A percentile compares a stretch with the other conserved stretches of the same genome.
phyloP scores from a whole-genome alignment of 1,140 invertebrate species.

The Drosophila trapezifrons region DNA sequence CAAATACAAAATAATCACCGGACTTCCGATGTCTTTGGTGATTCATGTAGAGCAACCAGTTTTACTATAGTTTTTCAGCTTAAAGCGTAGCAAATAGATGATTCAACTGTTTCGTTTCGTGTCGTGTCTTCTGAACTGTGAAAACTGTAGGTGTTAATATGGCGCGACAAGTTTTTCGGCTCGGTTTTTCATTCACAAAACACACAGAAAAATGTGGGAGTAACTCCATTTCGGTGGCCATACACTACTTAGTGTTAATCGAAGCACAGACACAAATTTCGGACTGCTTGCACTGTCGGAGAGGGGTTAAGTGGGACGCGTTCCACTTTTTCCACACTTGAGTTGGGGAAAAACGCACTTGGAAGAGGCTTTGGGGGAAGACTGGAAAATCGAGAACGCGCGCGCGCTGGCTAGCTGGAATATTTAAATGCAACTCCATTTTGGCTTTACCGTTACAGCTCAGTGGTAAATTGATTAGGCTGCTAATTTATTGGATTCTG shows the following conservation, averaged over 20 bases:
- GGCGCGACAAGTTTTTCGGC: constrained; percentile 70
- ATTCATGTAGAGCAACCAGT: constrained; percentile 47
- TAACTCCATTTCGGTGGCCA: constrained; percentile 24
- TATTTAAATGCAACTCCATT: constrained; percentile 37
- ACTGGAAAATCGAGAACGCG: constrained; percentile 38
- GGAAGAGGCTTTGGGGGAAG: constrained; percentile 1
- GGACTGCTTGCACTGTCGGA: constrained; percentile 49
- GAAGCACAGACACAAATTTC: constrained; percentile 49
- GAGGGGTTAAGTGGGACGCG: constrained; percentile 73
- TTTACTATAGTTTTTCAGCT: constrained; percentile 23
- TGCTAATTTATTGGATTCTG: constrained; percentile 77
- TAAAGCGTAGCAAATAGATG: constrained; percentile 35
- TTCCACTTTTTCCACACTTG: constrained; percentile 76
- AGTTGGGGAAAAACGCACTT: constrained; percentile 32
- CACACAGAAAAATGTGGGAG: constrained; percentile 60
- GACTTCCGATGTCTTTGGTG: constrained; percentile 49
- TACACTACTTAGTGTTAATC: constrained; percentile 50
- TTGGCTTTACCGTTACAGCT: constrained; percentile 57
- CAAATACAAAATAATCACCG: constrained; percentile 32
- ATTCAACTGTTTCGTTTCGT: constrained; percentile 41
- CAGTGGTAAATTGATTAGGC: constrained; percentile 74
- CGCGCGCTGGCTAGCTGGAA: neutral
- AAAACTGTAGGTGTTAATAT: constrained; percentile 41
- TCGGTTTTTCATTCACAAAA: constrained; percentile 74
- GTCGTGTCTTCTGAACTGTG: constrained; percentile 18